phyloP scores from a whole-genome alignment of 2,113 vertebrate genomes.

The Laticauda colubrina region DNA sequence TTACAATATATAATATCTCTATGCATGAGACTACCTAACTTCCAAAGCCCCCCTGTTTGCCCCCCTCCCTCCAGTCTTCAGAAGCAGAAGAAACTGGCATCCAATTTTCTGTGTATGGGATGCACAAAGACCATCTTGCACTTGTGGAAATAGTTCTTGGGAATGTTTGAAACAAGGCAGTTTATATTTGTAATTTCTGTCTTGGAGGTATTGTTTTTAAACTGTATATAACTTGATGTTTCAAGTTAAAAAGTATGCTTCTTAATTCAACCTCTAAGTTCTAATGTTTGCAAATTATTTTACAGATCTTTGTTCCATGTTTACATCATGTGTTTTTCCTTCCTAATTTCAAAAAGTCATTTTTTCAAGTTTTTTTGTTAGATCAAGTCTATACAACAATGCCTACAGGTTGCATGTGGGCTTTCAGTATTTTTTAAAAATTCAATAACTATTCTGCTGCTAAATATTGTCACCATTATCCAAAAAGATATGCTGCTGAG shows the following conservation, averaged over 20 bases:
- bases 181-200: background rate
- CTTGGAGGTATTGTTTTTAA: background rate
- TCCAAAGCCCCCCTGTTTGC: background rate
- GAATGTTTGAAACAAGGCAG: background rate
- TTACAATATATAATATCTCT: background rate
- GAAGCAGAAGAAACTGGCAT: background rate
- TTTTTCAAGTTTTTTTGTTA: background rate
- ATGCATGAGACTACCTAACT: background rate
- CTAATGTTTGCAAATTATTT: background rate
- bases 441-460: background rate
- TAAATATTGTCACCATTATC: background rate
- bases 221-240: background rate
- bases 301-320: background rate
- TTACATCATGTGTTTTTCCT: background rate
- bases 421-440: background rate
- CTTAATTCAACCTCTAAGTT: background rate
- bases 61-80: background rate
- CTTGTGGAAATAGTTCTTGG: background rate
- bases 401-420: background rate
- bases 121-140: background rate
- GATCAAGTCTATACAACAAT: background rate
- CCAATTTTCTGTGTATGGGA: background rate
- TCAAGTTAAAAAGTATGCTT: background rate
- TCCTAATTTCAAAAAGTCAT: background rate
- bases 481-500: background rate